A percentile compares a stretch with the other conserved stretches of the same genome.
phyloP scores from a whole-genome alignment of 1,140 invertebrate species.

The Nephotettix cincticeps region DNA sequence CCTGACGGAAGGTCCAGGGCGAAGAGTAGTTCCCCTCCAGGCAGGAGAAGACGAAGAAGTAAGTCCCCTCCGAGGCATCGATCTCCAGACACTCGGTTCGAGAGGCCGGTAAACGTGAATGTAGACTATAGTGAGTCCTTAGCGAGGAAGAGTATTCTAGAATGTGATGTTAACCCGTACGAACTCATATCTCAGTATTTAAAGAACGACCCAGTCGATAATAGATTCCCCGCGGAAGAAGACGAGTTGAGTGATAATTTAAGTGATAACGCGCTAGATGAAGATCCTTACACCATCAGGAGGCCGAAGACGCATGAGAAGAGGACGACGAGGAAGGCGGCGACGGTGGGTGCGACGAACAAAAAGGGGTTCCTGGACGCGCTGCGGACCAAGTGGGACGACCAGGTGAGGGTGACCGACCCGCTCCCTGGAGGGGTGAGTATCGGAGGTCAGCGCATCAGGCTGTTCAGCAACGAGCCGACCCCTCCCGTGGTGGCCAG shows the following conservation, averaged over 20 bases:
- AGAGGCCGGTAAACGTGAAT: slow-evolving; percentile 6
- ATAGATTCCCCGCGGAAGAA: neutral
- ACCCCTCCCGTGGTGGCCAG: slow-evolving; percentile 34
- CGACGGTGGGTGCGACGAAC: slow-evolving; percentile 43
- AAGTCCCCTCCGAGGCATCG: slow-evolving; percentile 42
- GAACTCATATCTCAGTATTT: slow-evolving; percentile 59
- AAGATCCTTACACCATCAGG: slow-evolving; percentile 13
- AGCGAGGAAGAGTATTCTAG: slow-evolving; percentile 66
- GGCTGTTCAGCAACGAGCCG: slow-evolving; percentile 48
- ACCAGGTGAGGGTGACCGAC: slow-evolving; percentile 48
- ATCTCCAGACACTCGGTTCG: slow-evolving; percentile 36
- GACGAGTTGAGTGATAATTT: slow-evolving; percentile 49
- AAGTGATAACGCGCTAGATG: slow-evolving; percentile 52
- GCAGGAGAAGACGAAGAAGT: slow-evolving; percentile 49
- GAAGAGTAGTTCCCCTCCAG: slow-evolving; percentile 59
- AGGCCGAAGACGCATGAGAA: slow-evolving; percentile 1
- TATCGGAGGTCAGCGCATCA: slow-evolving; percentile 51
- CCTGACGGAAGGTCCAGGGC: slow-evolving; percentile 55
- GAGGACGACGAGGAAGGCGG: slow-evolving; percentile 27
- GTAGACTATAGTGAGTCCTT: slow-evolving; percentile 17
- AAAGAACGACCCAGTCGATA: slow-evolving; percentile 38
- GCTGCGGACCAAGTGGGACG: slow-evolving; percentile 33
- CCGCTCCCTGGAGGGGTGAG: slow-evolving; percentile 45
- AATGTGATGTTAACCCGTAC: slow-evolving; percentile 84
- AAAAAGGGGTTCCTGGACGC: slow-evolving; percentile 37